These are phyloP conservation scores for Leptocoma aspasia DNA, from an alignment of 2,113 vertebrate genomes.

Conservation along the genomic window DNA sequence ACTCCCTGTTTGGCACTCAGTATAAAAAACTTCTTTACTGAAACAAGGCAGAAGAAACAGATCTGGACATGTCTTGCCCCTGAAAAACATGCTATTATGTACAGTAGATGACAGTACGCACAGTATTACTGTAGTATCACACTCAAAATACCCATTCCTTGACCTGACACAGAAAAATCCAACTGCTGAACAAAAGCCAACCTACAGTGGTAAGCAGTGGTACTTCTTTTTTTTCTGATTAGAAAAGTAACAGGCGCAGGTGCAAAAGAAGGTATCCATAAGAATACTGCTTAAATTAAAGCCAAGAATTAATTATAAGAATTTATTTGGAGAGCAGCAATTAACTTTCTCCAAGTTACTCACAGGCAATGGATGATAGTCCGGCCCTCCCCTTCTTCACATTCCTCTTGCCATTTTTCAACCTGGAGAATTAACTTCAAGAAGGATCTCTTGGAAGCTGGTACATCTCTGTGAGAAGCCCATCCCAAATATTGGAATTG, in stretches of 20 bases:
- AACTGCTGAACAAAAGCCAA: neutral
- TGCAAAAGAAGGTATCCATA: neutral
- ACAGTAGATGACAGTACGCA: neutral
- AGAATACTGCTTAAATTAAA: neutral
- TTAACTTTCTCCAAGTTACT: slow-evolving; percentile 61
- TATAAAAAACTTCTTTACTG: neutral
- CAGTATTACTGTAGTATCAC: neutral
- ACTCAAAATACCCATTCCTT: neutral
- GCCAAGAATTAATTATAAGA: neutral
- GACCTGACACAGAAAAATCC: neutral
- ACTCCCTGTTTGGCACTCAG: neutral
- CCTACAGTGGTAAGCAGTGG: neutral
- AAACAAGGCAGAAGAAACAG: neutral
- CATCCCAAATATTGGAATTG: slow-evolving; percentile 98
- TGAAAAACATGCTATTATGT: neutral
- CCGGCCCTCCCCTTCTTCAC: slow-evolving; percentile 94
- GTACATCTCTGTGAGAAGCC: slow-evolving; percentile 93
- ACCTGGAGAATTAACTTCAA: slow-evolving; percentile 96
- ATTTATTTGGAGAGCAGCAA: neutral
- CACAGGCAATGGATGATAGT: slow-evolving; percentile 97
- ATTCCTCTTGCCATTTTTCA: slow-evolving; percentile 98
- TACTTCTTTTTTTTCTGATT: neutral
- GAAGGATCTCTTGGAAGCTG: slow-evolving; percentile 95
- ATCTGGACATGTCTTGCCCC: neutral
- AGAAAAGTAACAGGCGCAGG: neutral